phyloP scores from a whole-genome alignment of 2,888 invertebrate genomes.

The Julus scanicus region DNA sequence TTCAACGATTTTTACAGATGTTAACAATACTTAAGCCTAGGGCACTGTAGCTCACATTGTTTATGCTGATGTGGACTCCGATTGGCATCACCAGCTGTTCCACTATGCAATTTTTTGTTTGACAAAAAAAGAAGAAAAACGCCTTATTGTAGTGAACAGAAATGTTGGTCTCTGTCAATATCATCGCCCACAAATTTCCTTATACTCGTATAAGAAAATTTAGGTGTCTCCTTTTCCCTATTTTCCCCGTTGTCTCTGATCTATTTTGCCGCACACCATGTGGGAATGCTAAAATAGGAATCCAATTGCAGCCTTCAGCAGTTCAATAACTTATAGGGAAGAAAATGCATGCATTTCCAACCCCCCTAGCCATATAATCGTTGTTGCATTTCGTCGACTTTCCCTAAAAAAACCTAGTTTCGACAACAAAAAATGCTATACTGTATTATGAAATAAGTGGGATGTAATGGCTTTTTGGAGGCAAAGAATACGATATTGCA shows the following conservation, averaged over 20 bases:
- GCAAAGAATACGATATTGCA: background rate
- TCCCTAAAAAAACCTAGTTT: background rate
- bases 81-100: background rate
- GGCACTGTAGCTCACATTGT: background rate
- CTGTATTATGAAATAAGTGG: background rate
- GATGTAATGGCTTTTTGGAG: background rate
- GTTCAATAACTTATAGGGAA: slow-evolving; percentile 31
- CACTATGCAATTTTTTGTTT: background rate
- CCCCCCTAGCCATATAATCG: background rate
- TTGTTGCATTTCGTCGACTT: slow-evolving; percentile 11
- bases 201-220: background rate
- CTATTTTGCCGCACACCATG: background rate
- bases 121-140: background rate
- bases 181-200: background rate
- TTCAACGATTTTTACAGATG: background rate
- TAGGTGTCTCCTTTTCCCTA: background rate
- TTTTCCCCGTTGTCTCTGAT: background rate
- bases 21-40: background rate
- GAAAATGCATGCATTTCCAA: slow-evolving; percentile 2
- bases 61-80: background rate
- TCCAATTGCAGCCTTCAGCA: slow-evolving; percentile 41
- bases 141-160: background rate
- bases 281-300: background rate
- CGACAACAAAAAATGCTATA: no score
- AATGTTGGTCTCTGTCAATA: background rate